Conservation (phyloP, 2,797 vertebrate genomes). For the Sciaenops ocellatus region DNA sequence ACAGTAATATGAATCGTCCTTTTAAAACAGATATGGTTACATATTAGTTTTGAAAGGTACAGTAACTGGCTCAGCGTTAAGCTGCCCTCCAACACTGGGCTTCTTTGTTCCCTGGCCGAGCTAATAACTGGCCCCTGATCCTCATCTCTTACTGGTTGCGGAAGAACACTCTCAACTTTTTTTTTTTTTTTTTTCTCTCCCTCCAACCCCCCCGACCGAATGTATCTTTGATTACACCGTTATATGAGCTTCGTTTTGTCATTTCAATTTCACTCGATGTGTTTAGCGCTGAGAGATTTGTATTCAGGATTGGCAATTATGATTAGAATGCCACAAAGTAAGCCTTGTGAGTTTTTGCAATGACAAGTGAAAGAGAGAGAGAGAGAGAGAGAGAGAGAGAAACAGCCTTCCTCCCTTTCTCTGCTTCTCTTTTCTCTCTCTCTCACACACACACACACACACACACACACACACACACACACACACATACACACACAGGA, state of each 20-base stretch:
- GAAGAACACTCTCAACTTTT: slow-evolving; percentile 69
- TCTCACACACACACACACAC: slow-evolving; percentile 17
- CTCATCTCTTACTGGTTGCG: slow-evolving; percentile 75
- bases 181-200: slow-evolving; percentile 27
- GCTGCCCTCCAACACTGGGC: slow-evolving; percentile 89
- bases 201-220: slow-evolving; percentile 27
- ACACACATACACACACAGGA: slow-evolving; percentile 74
- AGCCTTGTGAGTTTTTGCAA: slow-evolving; percentile 82
- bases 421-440: slow-evolving; percentile 19
- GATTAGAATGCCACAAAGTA: slow-evolving; percentile 84
- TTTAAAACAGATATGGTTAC: slow-evolving; percentile 99
- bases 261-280: slow-evolving; percentile 78
- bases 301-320: slow-evolving; percentile 83
- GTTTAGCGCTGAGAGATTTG: slow-evolving; percentile 81
- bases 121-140: slow-evolving; percentile 92
- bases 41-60: slow-evolving; percentile 99
- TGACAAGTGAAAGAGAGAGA: slow-evolving; percentile 70
- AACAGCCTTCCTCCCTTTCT: slow-evolving; percentile 44
- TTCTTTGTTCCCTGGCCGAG: slow-evolving; percentile 91
- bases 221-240: slow-evolving; percentile 77
- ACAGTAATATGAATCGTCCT: slow-evolving; percentile 98
- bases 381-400: slow-evolving; percentile 17
- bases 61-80: slow-evolving; percentile 90
- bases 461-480: slow-evolving; percentile 10
- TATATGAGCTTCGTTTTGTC: slow-evolving; percentile 80